Evolutionary conservation across 2,888 invertebrate genomes (phyloP).

Genomic region (Arge pagana): DNA sequence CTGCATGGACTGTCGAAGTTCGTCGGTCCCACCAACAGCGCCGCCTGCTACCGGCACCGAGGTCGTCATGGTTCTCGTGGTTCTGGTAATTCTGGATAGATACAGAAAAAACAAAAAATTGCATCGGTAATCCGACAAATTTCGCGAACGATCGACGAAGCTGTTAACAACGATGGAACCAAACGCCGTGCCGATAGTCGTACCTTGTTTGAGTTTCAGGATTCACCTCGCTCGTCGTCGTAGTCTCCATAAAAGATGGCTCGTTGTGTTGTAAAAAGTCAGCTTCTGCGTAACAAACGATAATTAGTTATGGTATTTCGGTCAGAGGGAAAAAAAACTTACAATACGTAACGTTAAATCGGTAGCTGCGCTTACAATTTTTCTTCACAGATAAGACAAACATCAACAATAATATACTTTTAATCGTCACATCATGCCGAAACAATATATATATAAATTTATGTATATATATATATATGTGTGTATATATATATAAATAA

Average conservation of each 20-base stretch:
- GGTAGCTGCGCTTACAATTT: constrained; percentile 22
- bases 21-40: constrained; percentile 46
- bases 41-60: constrained; percentile 41
- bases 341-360: background rate
- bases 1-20: constrained; percentile 61
- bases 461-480: too few relatives aligned
- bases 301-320: too few relatives aligned
- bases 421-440: constrained; percentile 55
- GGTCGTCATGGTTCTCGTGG: constrained; percentile 59
- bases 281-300: constrained; percentile 59
- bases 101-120: too few relatives aligned
- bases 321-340: background rate
- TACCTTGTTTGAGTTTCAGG: constrained; percentile 63
- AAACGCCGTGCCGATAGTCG: too few relatives aligned
- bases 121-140: too few relatives aligned
- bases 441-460: constrained; percentile 53
- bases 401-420: constrained; percentile 39
- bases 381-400: constrained; percentile 43
- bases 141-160: too few relatives aligned
- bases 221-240: constrained; percentile 60
- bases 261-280: constrained; percentile 66
- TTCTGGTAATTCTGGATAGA: constrained; percentile 61
- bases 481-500: too few relatives aligned
- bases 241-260: constrained; percentile 62
- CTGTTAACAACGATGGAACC: too few relatives aligned